phyloP scores from a whole-genome alignment of 2,113 vertebrate species.

The Dolichallabes microphthalmus region DNA sequence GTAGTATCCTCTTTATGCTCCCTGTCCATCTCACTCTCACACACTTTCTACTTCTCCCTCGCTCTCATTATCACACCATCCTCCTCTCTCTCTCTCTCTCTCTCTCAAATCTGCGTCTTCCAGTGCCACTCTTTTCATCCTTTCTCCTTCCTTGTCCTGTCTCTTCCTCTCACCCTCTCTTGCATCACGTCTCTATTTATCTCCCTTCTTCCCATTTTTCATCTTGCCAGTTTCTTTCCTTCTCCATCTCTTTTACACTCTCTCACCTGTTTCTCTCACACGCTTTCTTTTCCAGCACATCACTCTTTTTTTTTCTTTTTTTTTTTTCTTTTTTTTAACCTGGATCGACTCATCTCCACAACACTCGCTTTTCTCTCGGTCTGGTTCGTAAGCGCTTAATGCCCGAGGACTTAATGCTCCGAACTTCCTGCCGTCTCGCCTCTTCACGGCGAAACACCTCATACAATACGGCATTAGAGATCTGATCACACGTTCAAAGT shows the following conservation, averaged over 20 bases:
- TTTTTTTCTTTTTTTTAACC: too few species aligned
- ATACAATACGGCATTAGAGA: conserved; percentile 40
- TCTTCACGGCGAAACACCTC: conserved; percentile 15
- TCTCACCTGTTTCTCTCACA: background rate
- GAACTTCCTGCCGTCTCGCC: background rate
- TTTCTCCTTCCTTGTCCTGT: background rate
- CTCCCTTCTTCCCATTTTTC: too few species aligned
- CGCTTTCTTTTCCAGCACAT: background rate
- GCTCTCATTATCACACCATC: background rate
- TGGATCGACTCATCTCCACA: too few species aligned
- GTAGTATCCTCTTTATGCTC: background rate
- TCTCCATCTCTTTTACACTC: background rate
- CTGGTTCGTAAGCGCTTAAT: background rate
- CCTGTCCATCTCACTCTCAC: background rate
- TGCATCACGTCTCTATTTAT: background rate
- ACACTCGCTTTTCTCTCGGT: background rate
- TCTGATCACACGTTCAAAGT: conserved; percentile 18
- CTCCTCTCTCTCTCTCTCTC: conserved; percentile 16
- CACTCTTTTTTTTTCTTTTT: background rate
- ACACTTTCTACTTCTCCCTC: background rate
- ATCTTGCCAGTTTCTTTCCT: background rate
- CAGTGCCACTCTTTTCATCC: background rate
- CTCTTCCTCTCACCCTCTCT: background rate
- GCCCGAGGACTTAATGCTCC: background rate
- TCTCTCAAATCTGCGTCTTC: background rate